Base-by-base conservation (phyloP, 1,140 invertebrate species). In the Dendroctonus valens region DNA sequence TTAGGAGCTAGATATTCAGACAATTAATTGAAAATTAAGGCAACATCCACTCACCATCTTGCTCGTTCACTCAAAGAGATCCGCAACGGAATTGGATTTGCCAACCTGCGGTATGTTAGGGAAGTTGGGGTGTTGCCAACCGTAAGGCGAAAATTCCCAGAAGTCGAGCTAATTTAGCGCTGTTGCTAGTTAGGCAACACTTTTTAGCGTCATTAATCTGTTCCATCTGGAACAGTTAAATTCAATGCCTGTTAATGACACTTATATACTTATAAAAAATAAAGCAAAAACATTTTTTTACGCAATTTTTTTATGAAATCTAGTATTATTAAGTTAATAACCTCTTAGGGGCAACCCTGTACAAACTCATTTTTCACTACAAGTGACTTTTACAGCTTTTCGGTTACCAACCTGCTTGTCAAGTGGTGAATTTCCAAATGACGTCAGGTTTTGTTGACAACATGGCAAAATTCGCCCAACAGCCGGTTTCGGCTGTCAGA, bases 401-500 rank as follows among this genome's bases (percentile, higher is more conserved):
- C 42, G 1, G 8, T 46, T 46, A 46, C 8, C 42, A 46, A 9
- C 42, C 12, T 46, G 12, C 8, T 46, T 46, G 42, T 9, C 12
- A 46, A 46, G 8, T 7, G 12, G 12, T 1, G 12, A 53, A 8
- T 9, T 53, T 1, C 8, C 52, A 38, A 37, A 26, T 38, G 9
- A 53, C 52, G 52, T 53, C 52, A 53, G 37, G 7, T 9, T 52
- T 52, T n/a, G 50, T 61, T 62, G 66, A 62, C 59, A 68, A 68
- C 66, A 68, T 62, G 66, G 66, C 66, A 68, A 51, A 26, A 51
- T 57, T 62, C 58, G 9, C 4, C 15, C 58, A 44, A 38, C 66
- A 62, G 66, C 66, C 66, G 66, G 66, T 68, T 40, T 51, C 52
- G 66, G 66, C 66, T 68, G 59, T 57, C 8, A 50, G 39, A 41